Conservation (phyloP, 2,113 vertebrate species). For the Tricholaema leucomelas region DNA sequence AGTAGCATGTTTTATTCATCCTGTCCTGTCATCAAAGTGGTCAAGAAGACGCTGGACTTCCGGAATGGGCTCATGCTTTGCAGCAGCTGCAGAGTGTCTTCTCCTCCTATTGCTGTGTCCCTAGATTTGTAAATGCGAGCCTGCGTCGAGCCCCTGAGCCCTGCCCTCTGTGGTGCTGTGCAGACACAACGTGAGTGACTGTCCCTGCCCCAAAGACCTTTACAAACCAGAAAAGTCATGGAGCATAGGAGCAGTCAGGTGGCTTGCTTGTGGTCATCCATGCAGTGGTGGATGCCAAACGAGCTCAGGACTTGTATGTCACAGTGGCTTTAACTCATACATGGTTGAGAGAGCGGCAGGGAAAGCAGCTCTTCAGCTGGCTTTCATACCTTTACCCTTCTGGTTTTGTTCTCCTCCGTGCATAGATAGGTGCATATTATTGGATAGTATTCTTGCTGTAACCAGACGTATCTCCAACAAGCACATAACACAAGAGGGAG, state of each 20-base stretch:
- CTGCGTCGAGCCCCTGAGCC: constrained; percentile 35
- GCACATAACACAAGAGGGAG: background rate
- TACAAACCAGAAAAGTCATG: background rate
- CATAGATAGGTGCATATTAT: background rate
- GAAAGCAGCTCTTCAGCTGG: background rate
- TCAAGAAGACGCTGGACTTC: constrained; percentile 56
- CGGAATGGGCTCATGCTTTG: constrained; percentile 53
- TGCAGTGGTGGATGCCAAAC: background rate
- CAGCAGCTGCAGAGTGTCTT: constrained; percentile 33
- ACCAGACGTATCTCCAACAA: background rate
- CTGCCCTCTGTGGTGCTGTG: background rate
- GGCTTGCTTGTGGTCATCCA: background rate
- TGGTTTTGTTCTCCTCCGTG: background rate
- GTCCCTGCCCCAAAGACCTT: constrained; percentile 32
- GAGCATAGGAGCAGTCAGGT: background rate
- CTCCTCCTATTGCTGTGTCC: constrained; percentile 56
- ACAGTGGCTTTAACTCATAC: background rate
- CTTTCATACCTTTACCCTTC: no score
- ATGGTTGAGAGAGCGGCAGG: background rate
- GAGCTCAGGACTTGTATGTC: background rate
- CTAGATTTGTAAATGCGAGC: constrained; percentile 47
- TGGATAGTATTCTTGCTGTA: background rate
- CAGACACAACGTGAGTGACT: background rate
- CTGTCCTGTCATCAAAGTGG: constrained; percentile 51
- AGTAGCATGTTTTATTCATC: constrained; percentile 64